These are phyloP conservation scores for Meliscaeva auricollis DNA, from an alignment of 2,888 invertebrate genomes.

Conservation along the genomic window DNA sequence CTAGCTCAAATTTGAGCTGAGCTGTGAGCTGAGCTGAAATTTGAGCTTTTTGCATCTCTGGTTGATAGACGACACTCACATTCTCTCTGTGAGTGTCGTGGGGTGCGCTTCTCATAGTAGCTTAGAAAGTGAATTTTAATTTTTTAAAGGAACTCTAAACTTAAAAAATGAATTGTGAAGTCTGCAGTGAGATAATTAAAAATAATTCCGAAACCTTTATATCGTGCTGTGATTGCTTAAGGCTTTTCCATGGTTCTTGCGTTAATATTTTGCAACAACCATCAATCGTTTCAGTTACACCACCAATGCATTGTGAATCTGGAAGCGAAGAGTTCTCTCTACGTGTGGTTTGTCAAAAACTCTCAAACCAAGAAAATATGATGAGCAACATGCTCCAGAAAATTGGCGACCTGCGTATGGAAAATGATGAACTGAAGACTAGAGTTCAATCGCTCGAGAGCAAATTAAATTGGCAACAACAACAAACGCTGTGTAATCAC, in stretches of 20 bases:
- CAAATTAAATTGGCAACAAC: slow-evolving; percentile 15
- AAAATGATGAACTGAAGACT: slow-evolving; percentile 5
- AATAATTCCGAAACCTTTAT: neutral
- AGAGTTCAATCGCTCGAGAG: slow-evolving; percentile 2
- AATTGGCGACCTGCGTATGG: neutral
- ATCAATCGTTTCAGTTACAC: no score
- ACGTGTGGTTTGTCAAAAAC: slow-evolving; percentile 8
- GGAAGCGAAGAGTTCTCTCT: slow-evolving; percentile 1
- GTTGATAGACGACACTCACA: no score
- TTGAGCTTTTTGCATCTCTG: no score
- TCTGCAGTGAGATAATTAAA: neutral
- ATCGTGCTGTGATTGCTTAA: neutral
- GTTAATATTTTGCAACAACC: neutral
- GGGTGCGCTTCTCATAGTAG: neutral
- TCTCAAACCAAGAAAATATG: neutral
- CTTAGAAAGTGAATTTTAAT: neutral
- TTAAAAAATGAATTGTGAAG: neutral
- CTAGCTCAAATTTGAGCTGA: no score
- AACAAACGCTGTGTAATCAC: neutral
- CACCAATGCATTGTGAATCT: neutral
- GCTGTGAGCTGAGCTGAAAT: no score
- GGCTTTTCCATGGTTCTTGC: neutral
- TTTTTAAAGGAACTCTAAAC: neutral
- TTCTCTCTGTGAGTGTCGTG: neutral
- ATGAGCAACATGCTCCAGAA: neutral